Conservation (phyloP, 2,797 vertebrate species). For the Syngnathus rostellatus region DNA sequence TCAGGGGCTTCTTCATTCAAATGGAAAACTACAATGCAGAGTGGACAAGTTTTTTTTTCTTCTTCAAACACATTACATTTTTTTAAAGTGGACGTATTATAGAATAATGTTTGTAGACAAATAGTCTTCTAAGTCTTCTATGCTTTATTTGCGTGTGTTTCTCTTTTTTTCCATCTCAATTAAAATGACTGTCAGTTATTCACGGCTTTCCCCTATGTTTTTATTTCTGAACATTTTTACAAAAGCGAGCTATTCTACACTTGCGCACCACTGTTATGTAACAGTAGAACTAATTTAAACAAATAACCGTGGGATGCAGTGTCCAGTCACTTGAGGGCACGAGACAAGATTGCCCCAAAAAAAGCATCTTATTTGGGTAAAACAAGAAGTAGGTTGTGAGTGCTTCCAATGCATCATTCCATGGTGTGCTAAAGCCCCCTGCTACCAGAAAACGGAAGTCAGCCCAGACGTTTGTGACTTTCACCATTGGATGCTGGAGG, state of each 20-base stretch:
- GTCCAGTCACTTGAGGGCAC: background rate
- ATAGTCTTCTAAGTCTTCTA: too few species aligned
- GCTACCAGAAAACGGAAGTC: background rate
- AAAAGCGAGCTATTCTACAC: background rate
- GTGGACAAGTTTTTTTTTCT: background rate
- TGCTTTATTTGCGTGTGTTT: too few species aligned
- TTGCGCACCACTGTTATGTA: background rate
- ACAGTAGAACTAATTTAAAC: background rate
- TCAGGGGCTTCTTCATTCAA: background rate
- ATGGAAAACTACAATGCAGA: background rate
- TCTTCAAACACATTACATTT: background rate
- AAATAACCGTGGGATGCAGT: background rate
- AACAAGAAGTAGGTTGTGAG: background rate
- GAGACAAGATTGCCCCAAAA: background rate
- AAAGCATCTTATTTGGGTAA: background rate
- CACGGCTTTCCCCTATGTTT: too few species aligned
- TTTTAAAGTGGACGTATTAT: too few species aligned
- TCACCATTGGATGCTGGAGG: constrained; percentile 22
- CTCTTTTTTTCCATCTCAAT: too few species aligned
- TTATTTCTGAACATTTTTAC: background rate
- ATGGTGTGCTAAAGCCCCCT: background rate
- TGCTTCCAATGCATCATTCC: too few species aligned
- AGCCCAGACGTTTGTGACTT: constrained; percentile 9
- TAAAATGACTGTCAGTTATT: too few species aligned
- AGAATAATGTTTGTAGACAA: too few species aligned